Base-by-base conservation (phyloP, 2,113 vertebrate genomes). In the Stigmatopora nigra region DNA sequence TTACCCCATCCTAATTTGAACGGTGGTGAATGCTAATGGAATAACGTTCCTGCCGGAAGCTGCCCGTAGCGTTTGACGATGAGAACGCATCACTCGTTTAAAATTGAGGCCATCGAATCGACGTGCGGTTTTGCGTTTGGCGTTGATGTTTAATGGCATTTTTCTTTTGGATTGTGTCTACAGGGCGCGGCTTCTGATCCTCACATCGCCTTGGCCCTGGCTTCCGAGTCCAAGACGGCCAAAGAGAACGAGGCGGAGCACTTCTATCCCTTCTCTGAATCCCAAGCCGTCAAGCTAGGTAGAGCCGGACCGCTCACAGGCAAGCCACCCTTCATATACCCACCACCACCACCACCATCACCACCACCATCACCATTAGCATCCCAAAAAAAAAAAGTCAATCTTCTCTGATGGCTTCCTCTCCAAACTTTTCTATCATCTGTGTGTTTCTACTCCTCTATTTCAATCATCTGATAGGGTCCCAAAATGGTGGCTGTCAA, bases 201-300 rank as follows among this genome's bases (percentile, higher is more conserved):
- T 12, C 91, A 93, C 7, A 81, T 72, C 0, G 82, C 87, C 2
- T 78, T 95, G 81, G 92, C 92, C 7, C 80, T 91, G 63, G 69
- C 84, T n/a, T 78, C 82, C 0, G 91, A 93, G 5, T 79, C 79
- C 0, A 87, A 84, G 35, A 68, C 36, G 36, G 0, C 2, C 55
- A 97, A 95, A 64, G 90, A 92, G 38, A 93, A 94, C 64, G 75
- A 87, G 6, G 86, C 83, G 0, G 90, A 91, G 8, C 41, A 77
- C 0, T 65, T 73, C 1, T 58, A 57, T 14, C 73, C 58, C 8
- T 63, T 47, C 60, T 58, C 62, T 15, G 66, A 80, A 0, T 67
- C 82, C 0, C 91, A 89, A 1, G 92, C 88, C 87, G 93, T 98
- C 89, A 88, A 92, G 90, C 96, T 97, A 95, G 95, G 95, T 93